A percentile compares a stretch with the other conserved stretches of the same genome.
Evolutionary conservation across 2,888 invertebrate species (phyloP).

Genomic region (Trissoscelio sp.): DNA sequence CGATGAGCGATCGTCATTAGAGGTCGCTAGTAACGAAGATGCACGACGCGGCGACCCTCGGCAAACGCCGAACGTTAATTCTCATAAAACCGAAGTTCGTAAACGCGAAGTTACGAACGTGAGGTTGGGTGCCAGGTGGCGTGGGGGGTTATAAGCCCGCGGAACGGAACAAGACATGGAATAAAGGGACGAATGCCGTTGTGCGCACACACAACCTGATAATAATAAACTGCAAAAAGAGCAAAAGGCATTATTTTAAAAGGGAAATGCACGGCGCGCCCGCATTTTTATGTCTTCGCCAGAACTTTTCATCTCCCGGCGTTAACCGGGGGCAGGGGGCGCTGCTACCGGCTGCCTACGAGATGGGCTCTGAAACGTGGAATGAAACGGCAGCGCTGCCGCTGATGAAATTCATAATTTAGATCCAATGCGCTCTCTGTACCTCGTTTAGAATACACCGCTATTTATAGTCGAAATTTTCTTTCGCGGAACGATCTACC

Average conservation of each 20-base stretch:
- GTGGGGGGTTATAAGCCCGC: constrained; percentile 47
- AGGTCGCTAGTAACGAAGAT: constrained; percentile 50
- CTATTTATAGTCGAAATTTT: constrained; percentile 84
- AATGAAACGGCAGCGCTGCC: constrained; percentile 83
- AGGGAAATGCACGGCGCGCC: constrained; percentile 82
- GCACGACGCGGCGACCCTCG: constrained; percentile 19
- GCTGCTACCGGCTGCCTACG: constrained; percentile 66
- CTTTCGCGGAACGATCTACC: constrained; percentile 76
- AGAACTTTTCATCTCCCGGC: constrained; percentile 80
- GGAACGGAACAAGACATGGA: constrained; percentile 59
- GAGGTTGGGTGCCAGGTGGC: constrained; percentile 32
- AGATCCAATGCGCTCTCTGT: constrained; percentile 83
- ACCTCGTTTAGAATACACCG: constrained; percentile 84
- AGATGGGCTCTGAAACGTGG: constrained; percentile 78
- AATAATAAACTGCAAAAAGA: constrained; percentile 83
- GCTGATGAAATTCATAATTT: constrained; percentile 84
- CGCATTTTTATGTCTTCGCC: constrained; percentile 83
- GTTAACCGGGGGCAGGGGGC: constrained; percentile 71
- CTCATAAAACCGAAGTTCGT: constrained; percentile 69
- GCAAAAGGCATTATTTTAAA: constrained; percentile 83
- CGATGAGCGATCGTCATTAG: constrained; percentile 43
- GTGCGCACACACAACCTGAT: constrained; percentile 82
- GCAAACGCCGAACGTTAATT: constrained; percentile 69
- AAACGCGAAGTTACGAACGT: constrained; percentile 78
- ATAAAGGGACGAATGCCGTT: constrained; percentile 68